These are phyloP conservation scores for Phylloscopus collybita DNA, from an alignment of 2,797 vertebrate species.

Conservation along the genomic window DNA sequence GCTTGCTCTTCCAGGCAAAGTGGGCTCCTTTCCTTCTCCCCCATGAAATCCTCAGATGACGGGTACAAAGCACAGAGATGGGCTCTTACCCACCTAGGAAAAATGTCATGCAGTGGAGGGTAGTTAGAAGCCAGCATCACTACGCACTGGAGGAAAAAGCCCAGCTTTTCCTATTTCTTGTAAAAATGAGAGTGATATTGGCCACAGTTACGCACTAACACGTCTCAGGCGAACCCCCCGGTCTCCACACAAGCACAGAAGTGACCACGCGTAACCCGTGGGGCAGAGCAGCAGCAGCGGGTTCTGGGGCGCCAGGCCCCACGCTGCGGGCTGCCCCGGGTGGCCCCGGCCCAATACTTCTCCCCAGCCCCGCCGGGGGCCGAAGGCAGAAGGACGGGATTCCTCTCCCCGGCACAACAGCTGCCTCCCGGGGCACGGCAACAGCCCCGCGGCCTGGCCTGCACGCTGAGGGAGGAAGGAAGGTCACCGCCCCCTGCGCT, in stretches of 20 bases:
- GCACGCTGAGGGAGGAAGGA: neutral
- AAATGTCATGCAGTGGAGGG: accelerated
- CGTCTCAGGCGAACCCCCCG: accelerated
- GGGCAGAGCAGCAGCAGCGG: neutral
- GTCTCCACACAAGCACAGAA: accelerated
- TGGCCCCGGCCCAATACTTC: accelerated
- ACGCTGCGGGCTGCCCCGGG: too few relatives aligned
- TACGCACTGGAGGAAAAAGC: accelerated
- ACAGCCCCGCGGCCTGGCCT: neutral
- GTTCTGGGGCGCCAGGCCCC: neutral
- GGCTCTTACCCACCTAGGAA: accelerated
- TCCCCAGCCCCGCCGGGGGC: accelerated
- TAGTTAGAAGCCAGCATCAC: accelerated
- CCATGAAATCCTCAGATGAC: accelerated
- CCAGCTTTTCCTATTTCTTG: neutral
- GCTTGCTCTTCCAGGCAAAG: accelerated
- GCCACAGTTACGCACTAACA: accelerated
- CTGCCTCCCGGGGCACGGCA: accelerated
- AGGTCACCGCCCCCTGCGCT: neutral
- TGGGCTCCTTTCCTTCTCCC: neutral
- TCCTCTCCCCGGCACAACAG: neutral
- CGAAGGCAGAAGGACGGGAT: neutral
- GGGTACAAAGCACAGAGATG: accelerated
- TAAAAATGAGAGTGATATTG: accelerated
- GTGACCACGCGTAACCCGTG: too few relatives aligned